Conservation (phyloP, 2,113 vertebrate species). For the Centropus unirufus region DNA sequence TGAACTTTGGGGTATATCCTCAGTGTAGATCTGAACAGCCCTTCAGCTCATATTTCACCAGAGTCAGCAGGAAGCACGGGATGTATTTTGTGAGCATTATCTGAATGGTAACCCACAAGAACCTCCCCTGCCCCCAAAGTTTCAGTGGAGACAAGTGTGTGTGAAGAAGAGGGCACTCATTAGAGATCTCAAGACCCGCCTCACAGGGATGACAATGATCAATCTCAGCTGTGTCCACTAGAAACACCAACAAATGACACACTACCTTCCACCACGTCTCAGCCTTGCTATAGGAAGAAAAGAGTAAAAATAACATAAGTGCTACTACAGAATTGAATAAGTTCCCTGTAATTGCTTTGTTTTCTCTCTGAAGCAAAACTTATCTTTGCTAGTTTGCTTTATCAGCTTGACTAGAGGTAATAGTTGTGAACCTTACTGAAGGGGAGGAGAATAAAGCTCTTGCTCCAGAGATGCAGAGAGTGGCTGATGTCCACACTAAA, state of each 20-base stretch:
- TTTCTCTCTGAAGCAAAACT: not conserved
- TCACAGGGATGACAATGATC: not conserved
- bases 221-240: rapidly evolving
- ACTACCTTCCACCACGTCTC: not conserved
- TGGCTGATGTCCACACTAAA: not conserved
- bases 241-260: not conserved
- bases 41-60: not conserved
- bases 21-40: not conserved
- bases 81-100: not conserved
- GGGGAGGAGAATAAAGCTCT: not conserved
- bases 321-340: not conserved
- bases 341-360: not conserved
- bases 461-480: not conserved
- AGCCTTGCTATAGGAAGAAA: not conserved
- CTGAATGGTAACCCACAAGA: not conserved
- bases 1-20: not conserved
- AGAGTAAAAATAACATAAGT: not conserved
- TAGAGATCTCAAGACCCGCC: not conserved
- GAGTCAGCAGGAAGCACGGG: not conserved
- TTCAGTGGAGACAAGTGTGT: not conserved
- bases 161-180: not conserved
- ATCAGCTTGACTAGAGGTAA: not conserved
- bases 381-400: not conserved
- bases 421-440: not conserved
- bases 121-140: not conserved